These are phyloP conservation scores for Cryptotis parvus DNA, from an alignment of 2,113 vertebrate genomes.

Conservation along the genomic window DNA sequence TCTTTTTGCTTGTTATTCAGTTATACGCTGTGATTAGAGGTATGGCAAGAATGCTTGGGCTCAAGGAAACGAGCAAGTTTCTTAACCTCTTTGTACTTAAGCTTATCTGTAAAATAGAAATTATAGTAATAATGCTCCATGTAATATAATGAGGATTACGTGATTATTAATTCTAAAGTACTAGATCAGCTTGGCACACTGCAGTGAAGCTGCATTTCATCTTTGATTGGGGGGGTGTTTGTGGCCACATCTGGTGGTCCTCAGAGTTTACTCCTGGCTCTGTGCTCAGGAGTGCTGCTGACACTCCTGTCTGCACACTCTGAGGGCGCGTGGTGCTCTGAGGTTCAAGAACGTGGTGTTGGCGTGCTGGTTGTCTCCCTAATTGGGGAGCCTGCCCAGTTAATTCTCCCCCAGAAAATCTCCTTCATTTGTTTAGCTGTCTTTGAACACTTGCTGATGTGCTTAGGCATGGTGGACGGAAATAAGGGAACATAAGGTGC, in stretches of 20 bases:
- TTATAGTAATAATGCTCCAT: neutral
- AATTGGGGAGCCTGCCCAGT: neutral
- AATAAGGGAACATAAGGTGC: neutral
- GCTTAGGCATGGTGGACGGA: neutral
- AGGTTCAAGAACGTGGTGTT: neutral
- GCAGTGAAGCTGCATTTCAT: conserved; percentile 5
- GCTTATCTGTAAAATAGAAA: conserved; percentile 20
- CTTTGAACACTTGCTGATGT: neutral
- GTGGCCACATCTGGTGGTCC: too few relatives aligned
- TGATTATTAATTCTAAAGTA: neutral
- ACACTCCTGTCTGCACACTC: neutral
- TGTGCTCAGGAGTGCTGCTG: too few relatives aligned
- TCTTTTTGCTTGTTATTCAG: conserved; percentile 27
- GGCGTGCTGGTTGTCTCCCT: conserved; percentile 12
- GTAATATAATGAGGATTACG: neutral
- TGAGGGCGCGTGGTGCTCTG: too few relatives aligned
- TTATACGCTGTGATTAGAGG: neutral
- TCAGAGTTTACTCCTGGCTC: too few relatives aligned
- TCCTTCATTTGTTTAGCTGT: neutral
- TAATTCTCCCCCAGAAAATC: neutral
- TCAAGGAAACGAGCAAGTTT: conserved; percentile 3
- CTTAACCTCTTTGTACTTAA: neutral
- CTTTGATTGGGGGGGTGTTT: neutral
- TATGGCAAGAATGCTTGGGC: neutral
- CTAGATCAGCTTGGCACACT: neutral